These are phyloP conservation scores for Pristionchus japonicus DNA, from an alignment of 2,888 invertebrate species.

Conservation along the genomic window DNA sequence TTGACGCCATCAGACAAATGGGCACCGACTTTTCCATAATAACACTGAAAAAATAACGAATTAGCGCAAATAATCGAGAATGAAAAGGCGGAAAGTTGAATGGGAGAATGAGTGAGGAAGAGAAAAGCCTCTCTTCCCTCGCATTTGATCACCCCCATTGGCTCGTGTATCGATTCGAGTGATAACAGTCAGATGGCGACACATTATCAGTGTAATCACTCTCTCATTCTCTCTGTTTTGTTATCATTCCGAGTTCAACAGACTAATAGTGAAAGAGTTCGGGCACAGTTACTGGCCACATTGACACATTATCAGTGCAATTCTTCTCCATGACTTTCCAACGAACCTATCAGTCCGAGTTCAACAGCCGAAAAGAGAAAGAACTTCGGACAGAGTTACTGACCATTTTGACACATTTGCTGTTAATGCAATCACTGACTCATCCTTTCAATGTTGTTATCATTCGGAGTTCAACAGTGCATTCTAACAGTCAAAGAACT, in stretches of 20 bases:
- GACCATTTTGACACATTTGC: no score
- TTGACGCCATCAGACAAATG: neutral
- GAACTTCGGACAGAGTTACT: no score
- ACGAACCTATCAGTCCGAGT: no score
- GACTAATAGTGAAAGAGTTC: no score
- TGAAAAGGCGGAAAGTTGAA: neutral
- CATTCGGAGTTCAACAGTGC: no score
- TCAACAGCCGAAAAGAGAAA: no score
- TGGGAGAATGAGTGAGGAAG: neutral
- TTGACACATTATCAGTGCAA: no score
- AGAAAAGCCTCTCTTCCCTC: neutral
- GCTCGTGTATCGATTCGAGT: neutral
- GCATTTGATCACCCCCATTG: constrained; percentile 13
- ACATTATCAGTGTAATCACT: neutral
- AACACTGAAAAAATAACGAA: neutral
- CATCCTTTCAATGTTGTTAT: no score
- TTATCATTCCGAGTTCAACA: neutral
- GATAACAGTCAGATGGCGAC: constrained; percentile 23
- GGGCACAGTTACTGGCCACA: no score
- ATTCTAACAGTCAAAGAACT: no score
- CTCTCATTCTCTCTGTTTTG: neutral
- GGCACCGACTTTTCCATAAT: neutral
- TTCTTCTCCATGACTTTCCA: no score
- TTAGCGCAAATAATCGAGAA: neutral
- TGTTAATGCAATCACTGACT: no score